These are phyloP conservation scores for Spermophilus dauricus DNA, from an alignment of 2,113 vertebrate species.

Conservation along the genomic window DNA sequence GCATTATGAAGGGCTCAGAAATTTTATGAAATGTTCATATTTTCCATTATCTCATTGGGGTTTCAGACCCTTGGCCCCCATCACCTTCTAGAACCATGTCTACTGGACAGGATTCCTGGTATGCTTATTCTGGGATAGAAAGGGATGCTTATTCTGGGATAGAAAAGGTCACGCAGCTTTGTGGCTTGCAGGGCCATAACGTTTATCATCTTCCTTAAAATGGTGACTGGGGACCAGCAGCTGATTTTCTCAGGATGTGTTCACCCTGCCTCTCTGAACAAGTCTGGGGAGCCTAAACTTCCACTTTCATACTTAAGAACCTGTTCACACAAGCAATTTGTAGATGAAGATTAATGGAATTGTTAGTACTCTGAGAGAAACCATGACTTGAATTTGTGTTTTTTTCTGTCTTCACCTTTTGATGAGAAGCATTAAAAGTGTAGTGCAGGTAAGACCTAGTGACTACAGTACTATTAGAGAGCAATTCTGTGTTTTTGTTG, in stretches of 20 bases:
- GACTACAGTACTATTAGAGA: background rate
- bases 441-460: constrained; percentile 22
- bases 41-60: background rate
- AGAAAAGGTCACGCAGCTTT: background rate
- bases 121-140: background rate
- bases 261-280: background rate
- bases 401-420: constrained; percentile 36
- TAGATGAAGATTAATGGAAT: background rate
- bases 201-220: background rate
- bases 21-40: background rate
- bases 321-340: background rate
- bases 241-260: constrained; percentile 6
- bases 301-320: background rate
- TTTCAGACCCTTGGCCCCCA: background rate
- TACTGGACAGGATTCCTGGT: no score
- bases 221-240: background rate
- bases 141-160: background rate
- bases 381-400: background rate
- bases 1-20: background rate
- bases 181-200: background rate
- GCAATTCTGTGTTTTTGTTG: constrained; percentile 18
- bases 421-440: constrained; percentile 41
- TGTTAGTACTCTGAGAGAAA: constrained; percentile 45
- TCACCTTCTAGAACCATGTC: background rate
- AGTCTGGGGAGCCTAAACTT: background rate